Conservation (phyloP, 2,113 vertebrate species). For the Gopherus evgoodei region DNA sequence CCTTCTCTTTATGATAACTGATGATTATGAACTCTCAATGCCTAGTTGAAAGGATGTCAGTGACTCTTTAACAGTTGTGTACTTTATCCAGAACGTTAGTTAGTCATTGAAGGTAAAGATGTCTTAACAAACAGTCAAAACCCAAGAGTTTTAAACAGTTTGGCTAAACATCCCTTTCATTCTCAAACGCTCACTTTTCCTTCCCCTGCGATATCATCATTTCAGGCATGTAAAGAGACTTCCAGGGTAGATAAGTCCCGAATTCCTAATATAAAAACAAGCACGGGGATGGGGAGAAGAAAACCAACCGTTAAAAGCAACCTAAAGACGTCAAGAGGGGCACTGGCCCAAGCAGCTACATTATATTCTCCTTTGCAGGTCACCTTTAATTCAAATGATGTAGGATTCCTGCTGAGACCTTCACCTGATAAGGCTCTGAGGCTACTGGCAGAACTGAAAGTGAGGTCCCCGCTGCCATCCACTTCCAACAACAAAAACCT, state of each 20-base stretch:
- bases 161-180: not conserved
- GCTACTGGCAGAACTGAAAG: not conserved
- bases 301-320: not conserved
- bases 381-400: not conserved
- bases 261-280: not conserved
- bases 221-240: not conserved
- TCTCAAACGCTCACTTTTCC: not conserved
- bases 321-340: not conserved
- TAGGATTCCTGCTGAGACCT: not conserved
- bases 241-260: not conserved
- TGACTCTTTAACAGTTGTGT: not conserved
- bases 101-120: not conserved
- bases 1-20: not conserved
- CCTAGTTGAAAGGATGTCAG: not conserved
- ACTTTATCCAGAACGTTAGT: not conserved
- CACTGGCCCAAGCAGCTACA: not conserved
- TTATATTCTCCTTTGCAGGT: not conserved
- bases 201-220: not conserved
- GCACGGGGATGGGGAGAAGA: no score
- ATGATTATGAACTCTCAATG: not conserved
- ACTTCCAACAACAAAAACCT: conserved; percentile 1
- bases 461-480: not conserved
- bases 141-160: not conserved
- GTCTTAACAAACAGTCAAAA: not conserved
- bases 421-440: not conserved